Evolutionary conservation across 2,113 vertebrate species (phyloP).

Genomic region (Puffinus mauretanicus): DNA sequence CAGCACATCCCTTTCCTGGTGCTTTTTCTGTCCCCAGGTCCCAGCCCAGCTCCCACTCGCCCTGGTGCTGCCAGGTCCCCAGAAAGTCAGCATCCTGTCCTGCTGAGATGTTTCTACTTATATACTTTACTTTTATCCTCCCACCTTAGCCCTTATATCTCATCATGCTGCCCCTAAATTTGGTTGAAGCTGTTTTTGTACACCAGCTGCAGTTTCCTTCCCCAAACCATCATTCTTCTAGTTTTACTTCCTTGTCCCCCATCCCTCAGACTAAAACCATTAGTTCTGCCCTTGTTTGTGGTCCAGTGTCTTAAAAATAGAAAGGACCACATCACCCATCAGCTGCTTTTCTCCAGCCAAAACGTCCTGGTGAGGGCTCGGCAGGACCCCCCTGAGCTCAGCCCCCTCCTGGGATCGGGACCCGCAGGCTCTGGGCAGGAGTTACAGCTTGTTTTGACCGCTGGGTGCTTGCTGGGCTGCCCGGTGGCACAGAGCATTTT

Average conservation of each 20-base stretch:
- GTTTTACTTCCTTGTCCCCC: background rate
- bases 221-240: background rate
- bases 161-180: background rate
- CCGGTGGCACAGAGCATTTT: background rate
- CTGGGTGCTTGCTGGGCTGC: background rate
- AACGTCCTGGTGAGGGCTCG: background rate
- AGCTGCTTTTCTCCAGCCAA: background rate
- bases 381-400: background rate
- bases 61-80: background rate
- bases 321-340: background rate
- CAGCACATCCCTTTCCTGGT: background rate
- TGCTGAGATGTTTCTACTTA: background rate
- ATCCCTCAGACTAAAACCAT: background rate
- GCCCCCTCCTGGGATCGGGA: background rate
- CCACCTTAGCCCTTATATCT: background rate
- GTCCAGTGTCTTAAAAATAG: background rate
- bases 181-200: background rate
- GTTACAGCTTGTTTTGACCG: background rate
- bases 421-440: background rate
- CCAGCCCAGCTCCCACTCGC: accelerated
- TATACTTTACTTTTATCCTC: background rate
- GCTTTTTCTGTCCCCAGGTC: background rate
- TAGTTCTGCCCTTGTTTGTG: background rate
- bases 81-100: background rate
- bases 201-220: constrained; percentile 10